Base-by-base conservation (phyloP, 1,140 invertebrate genomes). In the Ylistrum balloti region DNA sequence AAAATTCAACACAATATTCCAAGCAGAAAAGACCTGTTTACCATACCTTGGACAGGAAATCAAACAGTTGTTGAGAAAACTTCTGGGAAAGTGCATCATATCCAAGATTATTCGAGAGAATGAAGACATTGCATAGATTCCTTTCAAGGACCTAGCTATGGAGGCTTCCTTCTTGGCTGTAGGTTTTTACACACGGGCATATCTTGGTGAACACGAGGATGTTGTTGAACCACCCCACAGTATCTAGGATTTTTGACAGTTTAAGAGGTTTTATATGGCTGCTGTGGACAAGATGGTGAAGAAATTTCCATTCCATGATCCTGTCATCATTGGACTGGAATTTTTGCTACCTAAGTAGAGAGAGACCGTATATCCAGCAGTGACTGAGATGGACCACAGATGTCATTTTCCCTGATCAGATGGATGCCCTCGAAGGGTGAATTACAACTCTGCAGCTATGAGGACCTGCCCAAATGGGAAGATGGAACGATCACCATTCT, bases 1-100 rank as follows among this genome's bases (percentile, higher is more conserved):
- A n/a, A 48, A 90, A 3, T 93, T 92, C 89, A 92, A 93, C 88
- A 91, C 88, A 9, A 88, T 45, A n/a, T 92, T 93, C 45, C 91
- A 92, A 35, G 88, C 20, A 15, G 45, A 86, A 33, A 13, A 48
- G 11, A 15, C 86, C 85, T 13, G n/a, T 33, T 48, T 74, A 3
- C 87, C 38, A 5, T 56, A 86, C 56, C 86, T 35, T 35, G 11
- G 22, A 28, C 35, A 38, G 56, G 90, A 86, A 48, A 48, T 88
- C 10, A 22, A 28, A 33, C n/a, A 1, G 28, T 5, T 88, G 9
- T n/a, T 88, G 33, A 45, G 33, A 11, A 88, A 88, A 32, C 41
- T 48, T 34, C 17, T 88, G 13, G 32, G 45, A 33, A 74, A 85
- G 33, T 88, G 74, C 32, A n/a, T 90, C 5, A 28, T 5, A 9